Conservation (phyloP, 2,888 invertebrate species). For the Plagodis dolabraria region DNA sequence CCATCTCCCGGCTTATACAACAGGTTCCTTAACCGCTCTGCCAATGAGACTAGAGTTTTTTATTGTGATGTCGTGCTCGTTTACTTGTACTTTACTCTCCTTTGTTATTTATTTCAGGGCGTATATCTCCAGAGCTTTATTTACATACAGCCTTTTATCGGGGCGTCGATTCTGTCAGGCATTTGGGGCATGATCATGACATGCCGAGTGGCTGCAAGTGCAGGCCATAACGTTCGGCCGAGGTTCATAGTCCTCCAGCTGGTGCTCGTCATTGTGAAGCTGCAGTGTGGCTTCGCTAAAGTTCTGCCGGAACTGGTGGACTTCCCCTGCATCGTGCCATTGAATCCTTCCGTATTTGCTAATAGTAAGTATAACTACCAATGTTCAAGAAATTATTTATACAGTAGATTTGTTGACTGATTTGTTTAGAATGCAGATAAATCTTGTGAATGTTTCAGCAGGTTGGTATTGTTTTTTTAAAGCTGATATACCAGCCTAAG, state of each 20-base stretch:
- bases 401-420: too few relatives aligned
- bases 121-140: slow-evolving; percentile 61
- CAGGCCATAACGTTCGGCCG: slow-evolving; percentile 73
- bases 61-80: too few relatives aligned
- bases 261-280: slow-evolving; percentile 87
- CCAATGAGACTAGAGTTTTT: too few relatives aligned
- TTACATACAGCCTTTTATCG: slow-evolving; percentile 87
- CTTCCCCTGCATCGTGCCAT: slow-evolving; percentile 86
- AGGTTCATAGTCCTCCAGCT: slow-evolving; percentile 86
- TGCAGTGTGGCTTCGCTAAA: slow-evolving; percentile 86
- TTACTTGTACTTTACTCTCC: too few relatives aligned
- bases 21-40: too few relatives aligned
- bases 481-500: too few relatives aligned
- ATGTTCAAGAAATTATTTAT: background rate
- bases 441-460: background rate
- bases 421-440: background rate
- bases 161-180: slow-evolving; percentile 87
- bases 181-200: slow-evolving; percentile 89
- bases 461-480: too few relatives aligned
- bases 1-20: too few relatives aligned
- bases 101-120: slow-evolving; percentile 23
- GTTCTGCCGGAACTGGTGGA: slow-evolving; percentile 79
- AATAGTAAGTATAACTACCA: slow-evolving; percentile 81
- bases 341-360: slow-evolving; percentile 87
- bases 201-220: slow-evolving; percentile 70